Evolutionary conservation across 2,797 vertebrate genomes (phyloP).

Genomic region (Tokudaia muenninki): DNA sequence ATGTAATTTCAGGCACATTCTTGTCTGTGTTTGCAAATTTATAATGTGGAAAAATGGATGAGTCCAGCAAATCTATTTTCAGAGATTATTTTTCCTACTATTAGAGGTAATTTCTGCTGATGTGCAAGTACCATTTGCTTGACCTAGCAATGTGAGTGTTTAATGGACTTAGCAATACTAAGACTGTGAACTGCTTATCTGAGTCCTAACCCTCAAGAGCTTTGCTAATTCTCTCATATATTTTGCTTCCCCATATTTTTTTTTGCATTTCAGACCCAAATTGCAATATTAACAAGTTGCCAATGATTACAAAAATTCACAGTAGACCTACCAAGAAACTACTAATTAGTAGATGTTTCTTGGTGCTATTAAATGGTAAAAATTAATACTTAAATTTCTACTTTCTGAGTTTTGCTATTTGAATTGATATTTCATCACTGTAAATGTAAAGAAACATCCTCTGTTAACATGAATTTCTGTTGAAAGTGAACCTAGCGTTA

Average conservation of each 20-base stretch:
- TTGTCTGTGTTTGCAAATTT: conserved; percentile 66
- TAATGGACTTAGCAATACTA: conserved; percentile 68
- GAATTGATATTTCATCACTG: background rate
- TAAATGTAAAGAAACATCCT: conserved; percentile 17
- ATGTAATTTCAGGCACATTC: conserved; percentile 56
- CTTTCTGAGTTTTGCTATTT: background rate
- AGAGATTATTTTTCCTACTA: conserved; percentile 69
- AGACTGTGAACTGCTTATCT: conserved; percentile 61
- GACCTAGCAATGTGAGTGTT: conserved; percentile 66
- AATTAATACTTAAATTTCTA: background rate
- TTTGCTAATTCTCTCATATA: conserved; percentile 60
- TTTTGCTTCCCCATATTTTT: conserved; percentile 4
- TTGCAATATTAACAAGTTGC: conserved; percentile 38
- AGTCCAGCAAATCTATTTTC: conserved; percentile 67
- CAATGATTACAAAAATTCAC: background rate
- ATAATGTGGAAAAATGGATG: conserved; percentile 69
- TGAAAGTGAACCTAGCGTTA: background rate
- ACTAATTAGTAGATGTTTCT: background rate
- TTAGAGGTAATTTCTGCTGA: conserved; percentile 78
- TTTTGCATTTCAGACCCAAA: conserved; percentile 13
- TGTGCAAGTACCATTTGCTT: conserved; percentile 72
- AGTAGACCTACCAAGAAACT: background rate
- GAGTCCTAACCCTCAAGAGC: conserved; percentile 64
- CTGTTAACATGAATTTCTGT: background rate
- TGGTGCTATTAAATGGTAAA: conserved; percentile 37